Evolutionary conservation across 2,797 vertebrate species (phyloP).

Genomic region (Garrulus glandarius): DNA sequence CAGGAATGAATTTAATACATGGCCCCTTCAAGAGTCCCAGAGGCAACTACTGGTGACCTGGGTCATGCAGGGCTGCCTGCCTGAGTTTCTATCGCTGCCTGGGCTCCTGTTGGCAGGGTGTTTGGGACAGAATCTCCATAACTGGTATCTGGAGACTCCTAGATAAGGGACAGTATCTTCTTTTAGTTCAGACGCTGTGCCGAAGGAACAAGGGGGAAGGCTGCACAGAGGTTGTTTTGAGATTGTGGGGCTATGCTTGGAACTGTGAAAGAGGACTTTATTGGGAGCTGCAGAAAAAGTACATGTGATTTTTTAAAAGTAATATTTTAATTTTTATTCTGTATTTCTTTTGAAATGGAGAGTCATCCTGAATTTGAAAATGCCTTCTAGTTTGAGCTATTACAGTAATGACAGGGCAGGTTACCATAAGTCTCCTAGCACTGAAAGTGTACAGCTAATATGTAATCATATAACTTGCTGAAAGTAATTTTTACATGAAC

Average conservation of each 20-base stretch:
- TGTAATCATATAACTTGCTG: not conserved
- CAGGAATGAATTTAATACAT: not conserved
- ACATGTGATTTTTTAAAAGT: rapidly evolving
- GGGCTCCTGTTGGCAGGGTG: not conserved
- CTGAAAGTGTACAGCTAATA: not conserved
- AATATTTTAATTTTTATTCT: not conserved
- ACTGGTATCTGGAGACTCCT: not conserved
- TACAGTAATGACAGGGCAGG: not conserved
- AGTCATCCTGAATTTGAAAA: not conserved
- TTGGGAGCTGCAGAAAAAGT: not conserved
- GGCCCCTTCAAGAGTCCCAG: not conserved
- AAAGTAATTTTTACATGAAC: not conserved
- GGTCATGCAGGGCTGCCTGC: not conserved
- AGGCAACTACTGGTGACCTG: not conserved
- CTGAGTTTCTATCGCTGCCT: not conserved
- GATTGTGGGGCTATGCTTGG: not conserved
- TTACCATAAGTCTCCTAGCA: not conserved
- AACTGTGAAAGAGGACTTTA: not conserved
- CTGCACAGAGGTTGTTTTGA: not conserved
- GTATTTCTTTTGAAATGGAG: not conserved
- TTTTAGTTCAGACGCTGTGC: not conserved
- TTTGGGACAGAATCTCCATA: not conserved
- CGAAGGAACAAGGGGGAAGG: not conserved
- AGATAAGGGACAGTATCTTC: not conserved
- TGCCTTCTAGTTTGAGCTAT: not conserved